A percentile compares a stretch with the other conserved stretches of the same genome.
Conservation (phyloP, 2,113 vertebrate genomes). For the Brachypodius melanocephalos region DNA sequence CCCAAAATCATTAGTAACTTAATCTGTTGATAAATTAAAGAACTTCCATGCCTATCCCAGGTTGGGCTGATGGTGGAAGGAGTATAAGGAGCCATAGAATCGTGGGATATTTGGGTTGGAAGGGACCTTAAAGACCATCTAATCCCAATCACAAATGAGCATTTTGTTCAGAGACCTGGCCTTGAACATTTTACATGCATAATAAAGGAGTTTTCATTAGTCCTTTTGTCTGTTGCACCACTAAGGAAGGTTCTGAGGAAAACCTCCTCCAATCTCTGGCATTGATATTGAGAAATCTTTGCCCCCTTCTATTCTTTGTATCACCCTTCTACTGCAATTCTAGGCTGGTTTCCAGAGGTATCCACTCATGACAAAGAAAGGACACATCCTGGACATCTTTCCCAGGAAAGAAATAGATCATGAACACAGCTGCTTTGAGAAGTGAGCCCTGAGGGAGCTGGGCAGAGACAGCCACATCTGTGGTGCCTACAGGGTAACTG, state of each 20-base stretch:
- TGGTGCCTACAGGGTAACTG: background rate
- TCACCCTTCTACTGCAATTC: background rate
- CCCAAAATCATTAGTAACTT: background rate
- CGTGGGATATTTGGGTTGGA: background rate
- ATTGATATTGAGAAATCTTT: background rate
- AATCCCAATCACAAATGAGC: background rate
- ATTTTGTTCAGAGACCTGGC: background rate
- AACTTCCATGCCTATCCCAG: background rate
- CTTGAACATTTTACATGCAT: background rate
- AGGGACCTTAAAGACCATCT: background rate
- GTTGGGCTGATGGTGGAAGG: background rate
- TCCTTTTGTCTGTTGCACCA: background rate
- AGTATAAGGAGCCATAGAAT: background rate
- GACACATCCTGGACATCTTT: background rate
- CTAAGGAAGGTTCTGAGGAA: background rate
- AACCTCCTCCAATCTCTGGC: background rate
- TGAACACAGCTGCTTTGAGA: background rate
- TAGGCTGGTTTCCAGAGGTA: background rate
- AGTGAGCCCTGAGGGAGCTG: fast-evolving
- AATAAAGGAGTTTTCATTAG: fast-evolving
- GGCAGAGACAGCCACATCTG: background rate
- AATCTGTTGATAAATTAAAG: background rate
- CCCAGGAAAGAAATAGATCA: background rate
- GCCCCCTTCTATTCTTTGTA: background rate
- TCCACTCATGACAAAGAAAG: background rate